These are phyloP conservation scores for Pheosia gnoma DNA, from an alignment of 2,888 invertebrate species.

Conservation along the genomic window DNA sequence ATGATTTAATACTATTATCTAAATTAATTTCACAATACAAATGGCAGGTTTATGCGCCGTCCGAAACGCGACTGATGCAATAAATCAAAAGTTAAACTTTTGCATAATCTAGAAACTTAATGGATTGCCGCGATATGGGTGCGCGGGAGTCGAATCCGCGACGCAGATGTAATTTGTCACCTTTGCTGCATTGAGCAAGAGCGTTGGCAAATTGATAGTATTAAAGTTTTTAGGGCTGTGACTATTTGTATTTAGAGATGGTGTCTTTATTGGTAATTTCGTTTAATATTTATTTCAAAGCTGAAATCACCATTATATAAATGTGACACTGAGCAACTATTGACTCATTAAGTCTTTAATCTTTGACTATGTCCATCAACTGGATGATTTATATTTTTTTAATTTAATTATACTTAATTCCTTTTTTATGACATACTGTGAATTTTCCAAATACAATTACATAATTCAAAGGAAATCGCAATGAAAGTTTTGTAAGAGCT, in stretches of 20 bases:
- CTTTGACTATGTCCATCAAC: no score
- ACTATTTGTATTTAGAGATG: not conserved
- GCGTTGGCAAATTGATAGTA: not conserved
- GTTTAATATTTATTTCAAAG: no score
- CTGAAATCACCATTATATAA: no score
- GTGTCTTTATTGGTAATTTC: no score
- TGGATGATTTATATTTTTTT: no score
- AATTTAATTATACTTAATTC: no score
- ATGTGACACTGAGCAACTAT: no score
- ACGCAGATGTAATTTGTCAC: conserved; percentile 8
- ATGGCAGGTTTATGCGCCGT: conserved; percentile 23
- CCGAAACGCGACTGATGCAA: conserved; percentile 25
- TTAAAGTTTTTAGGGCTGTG: not conserved
- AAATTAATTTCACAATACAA: conserved; percentile 25
- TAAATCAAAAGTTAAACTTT: conserved; percentile 29
- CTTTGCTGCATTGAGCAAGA: conserved; percentile 3
- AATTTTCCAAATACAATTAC: no score
- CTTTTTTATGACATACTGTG: no score
- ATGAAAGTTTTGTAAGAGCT: no score
- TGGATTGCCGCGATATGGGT: conserved; percentile 17
- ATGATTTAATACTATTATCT: conserved; percentile 14
- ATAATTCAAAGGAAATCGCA: no score
- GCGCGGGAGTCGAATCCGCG: conserved; percentile 8
- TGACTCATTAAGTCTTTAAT: no score
- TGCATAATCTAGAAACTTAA: conserved; percentile 33